Evolutionary conservation across 2,113 vertebrate species (phyloP).

Genomic region (Rallus limicola): DNA sequence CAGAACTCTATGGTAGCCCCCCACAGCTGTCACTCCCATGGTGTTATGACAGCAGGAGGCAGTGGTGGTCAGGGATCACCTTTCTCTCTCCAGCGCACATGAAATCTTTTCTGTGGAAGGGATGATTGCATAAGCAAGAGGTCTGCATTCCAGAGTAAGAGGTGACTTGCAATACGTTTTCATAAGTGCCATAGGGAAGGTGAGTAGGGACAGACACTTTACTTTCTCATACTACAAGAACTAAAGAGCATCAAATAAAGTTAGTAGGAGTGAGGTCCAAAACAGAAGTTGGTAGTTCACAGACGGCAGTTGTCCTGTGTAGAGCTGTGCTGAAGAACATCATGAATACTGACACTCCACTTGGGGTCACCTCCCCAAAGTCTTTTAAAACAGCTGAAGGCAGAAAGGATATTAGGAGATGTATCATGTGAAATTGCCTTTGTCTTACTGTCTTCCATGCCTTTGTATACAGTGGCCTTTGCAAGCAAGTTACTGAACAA

Average conservation of each 20-base stretch:
- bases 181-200: fast-evolving
- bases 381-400: neutral
- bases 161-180: neutral
- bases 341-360: neutral
- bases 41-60: neutral
- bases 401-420: neutral
- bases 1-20: neutral
- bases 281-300: neutral
- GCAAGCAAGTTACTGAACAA: neutral
- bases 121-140: neutral
- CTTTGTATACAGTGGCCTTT: neutral
- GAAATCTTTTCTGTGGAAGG: neutral
- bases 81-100: neutral
- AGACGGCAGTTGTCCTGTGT: neutral
- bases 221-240: neutral
- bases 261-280: neutral
- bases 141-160: neutral
- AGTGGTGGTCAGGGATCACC: fast-evolving
- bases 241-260: neutral
- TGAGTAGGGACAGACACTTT: fast-evolving
- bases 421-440: neutral
- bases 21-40: fast-evolving
- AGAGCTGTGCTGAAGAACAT: neutral
- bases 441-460: neutral
- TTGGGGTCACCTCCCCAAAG: neutral